Conservation (phyloP, 2,888 invertebrate genomes). For the Megamerina dolium region DNA sequence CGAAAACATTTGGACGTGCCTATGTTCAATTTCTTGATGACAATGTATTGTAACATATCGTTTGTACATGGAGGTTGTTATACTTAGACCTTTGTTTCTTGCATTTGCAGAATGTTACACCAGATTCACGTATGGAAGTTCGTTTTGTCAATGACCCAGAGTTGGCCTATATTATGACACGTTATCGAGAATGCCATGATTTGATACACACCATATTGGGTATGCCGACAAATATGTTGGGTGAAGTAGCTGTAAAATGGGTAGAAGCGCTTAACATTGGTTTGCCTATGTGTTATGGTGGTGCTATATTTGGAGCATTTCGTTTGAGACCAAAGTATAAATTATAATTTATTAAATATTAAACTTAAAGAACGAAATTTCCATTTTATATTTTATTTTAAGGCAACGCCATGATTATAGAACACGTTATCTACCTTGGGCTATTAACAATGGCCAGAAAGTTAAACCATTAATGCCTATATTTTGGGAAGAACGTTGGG, state of each 20-base stretch:
- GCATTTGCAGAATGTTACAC: slow-evolving; percentile 67
- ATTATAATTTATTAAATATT: slow-evolving; percentile 6
- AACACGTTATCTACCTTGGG: slow-evolving; percentile 79
- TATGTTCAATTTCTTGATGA: slow-evolving; percentile 78
- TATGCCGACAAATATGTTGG: slow-evolving; percentile 92
- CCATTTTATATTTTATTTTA: slow-evolving; percentile 46
- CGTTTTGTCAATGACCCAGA: slow-evolving; percentile 84
- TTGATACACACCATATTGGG: slow-evolving; percentile 83
- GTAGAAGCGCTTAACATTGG: slow-evolving; percentile 92
- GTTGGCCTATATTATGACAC: slow-evolving; percentile 91
- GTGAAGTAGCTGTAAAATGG: slow-evolving; percentile 94
- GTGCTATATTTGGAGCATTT: slow-evolving; percentile 86
- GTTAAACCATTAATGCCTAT: slow-evolving; percentile 78
- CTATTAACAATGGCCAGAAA: slow-evolving; percentile 67
- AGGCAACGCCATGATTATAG: slow-evolving; percentile 71
- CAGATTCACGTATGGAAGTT: slow-evolving; percentile 85
- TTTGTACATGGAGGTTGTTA: not conserved
- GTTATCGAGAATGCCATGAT: slow-evolving; percentile 97
- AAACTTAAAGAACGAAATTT: slow-evolving; percentile 1
- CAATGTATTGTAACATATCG: slow-evolving; percentile 51
- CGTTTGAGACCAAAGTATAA: slow-evolving; percentile 69
- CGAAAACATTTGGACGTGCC: slow-evolving; percentile 75
- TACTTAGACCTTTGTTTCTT: not conserved
- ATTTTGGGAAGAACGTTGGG: slow-evolving; percentile 92
- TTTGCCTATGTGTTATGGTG: slow-evolving; percentile 92